A percentile compares a stretch with the other conserved stretches of the same genome.
phyloP scores from a whole-genome alignment of 2,888 invertebrate genomes.

The Balanococcus diminutus region DNA sequence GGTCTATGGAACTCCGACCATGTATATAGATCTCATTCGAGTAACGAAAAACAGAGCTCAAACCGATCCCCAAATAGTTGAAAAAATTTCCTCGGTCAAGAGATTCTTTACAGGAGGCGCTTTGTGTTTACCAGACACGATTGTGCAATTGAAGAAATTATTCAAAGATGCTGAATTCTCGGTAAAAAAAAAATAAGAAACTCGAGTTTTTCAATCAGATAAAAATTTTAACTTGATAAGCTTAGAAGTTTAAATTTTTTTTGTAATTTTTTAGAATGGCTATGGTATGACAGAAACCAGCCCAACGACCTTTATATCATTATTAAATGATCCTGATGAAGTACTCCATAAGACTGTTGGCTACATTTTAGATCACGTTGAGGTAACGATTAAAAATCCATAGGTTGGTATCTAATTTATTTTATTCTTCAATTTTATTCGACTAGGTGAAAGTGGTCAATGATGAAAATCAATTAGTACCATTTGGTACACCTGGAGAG shows the following conservation, averaged over 20 bases:
- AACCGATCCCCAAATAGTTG: not conserved
- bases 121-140: slow-evolving; percentile 70
- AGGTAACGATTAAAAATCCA: slow-evolving; percentile 61
- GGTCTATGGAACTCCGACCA: slow-evolving; percentile 82
- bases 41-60: slow-evolving; percentile 30
- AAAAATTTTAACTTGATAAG: no score
- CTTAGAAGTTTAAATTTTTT: no score
- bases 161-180: slow-evolving; percentile 55
- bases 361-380: slow-evolving; percentile 64
- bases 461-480: slow-evolving; percentile 69
- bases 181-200: no score
- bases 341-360: slow-evolving; percentile 66
- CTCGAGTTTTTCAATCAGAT: no score
- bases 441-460: slow-evolving; percentile 68
- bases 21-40: slow-evolving; percentile 72
- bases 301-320: slow-evolving; percentile 66
- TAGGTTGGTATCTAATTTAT: no score
- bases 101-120: slow-evolving; percentile 76
- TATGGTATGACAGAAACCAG: slow-evolving; percentile 70
- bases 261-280: slow-evolving; percentile 61
- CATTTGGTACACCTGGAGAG: slow-evolving; percentile 76
- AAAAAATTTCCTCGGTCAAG: slow-evolving; percentile 43
- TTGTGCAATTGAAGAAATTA: slow-evolving; percentile 63
- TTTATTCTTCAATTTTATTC: not conserved
- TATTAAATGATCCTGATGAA: slow-evolving; percentile 63